Percentiles rank a stretch among this genome's conserved stretches.
Conservation (phyloP, 2,113 vertebrate species). For the Oenanthe melanoleuca region DNA sequence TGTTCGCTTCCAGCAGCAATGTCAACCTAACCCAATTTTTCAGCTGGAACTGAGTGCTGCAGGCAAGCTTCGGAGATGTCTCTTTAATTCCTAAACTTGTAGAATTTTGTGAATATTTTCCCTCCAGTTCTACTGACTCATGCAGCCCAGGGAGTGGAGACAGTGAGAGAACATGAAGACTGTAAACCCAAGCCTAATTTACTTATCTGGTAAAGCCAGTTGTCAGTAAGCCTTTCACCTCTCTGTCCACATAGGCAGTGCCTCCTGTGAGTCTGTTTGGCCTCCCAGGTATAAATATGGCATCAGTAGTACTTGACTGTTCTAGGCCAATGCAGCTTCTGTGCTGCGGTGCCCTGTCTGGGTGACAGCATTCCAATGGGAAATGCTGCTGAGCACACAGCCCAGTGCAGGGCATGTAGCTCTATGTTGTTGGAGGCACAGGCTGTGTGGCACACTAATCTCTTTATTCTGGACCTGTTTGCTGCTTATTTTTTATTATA, state of each 20-base stretch:
- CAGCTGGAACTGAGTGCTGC: conserved; percentile 38
- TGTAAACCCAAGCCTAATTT: not conserved
- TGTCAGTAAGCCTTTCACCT: not conserved
- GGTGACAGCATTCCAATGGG: not conserved
- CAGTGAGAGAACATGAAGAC: not conserved
- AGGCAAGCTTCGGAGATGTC: conserved; percentile 43
- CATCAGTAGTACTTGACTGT: not conserved
- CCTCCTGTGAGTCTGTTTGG: not conserved
- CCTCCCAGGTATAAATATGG: conserved; percentile 6
- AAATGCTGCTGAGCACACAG: not conserved
- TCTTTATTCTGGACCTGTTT: not conserved
- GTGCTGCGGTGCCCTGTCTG: not conserved
- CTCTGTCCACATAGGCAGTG: not conserved
- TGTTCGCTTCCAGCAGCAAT: conserved; percentile 51
- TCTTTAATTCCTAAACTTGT: conserved; percentile 54
- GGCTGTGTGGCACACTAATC: not conserved
- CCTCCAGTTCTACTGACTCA: conserved; percentile 52
- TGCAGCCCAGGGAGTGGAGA: not conserved
- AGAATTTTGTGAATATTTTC: conserved; percentile 36
- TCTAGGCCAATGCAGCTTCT: not conserved
- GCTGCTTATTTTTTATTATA: not conserved
- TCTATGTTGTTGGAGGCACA: fast-evolving
- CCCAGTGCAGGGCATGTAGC: fast-evolving
- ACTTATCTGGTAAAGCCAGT: not conserved
- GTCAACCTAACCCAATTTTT: conserved; percentile 50